A percentile compares a stretch with the other conserved stretches of the same genome.
Evolutionary conservation across 2,113 vertebrate species (phyloP).

Genomic region (Tricholaema leucomelas): DNA sequence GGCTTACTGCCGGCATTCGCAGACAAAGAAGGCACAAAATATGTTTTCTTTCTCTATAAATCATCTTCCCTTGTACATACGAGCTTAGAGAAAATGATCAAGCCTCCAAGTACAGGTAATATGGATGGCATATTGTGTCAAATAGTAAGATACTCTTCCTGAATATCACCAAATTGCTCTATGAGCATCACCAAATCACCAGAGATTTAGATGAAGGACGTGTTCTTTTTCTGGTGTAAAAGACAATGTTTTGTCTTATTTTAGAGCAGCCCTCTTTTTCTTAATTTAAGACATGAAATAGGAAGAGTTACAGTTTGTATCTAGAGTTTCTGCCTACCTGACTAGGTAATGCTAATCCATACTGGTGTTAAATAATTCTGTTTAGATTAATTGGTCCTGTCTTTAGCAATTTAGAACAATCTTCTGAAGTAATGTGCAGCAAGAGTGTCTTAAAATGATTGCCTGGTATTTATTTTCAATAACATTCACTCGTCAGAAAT

Average conservation of each 20-base stretch:
- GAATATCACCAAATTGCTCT: neutral
- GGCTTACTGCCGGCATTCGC: slow-evolving; percentile 27
- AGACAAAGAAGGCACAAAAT: neutral
- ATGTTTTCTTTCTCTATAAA: neutral
- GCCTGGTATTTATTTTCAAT: slow-evolving; percentile 47
- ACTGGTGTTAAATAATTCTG: slow-evolving; percentile 16
- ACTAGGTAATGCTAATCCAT: neutral
- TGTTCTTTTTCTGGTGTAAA: neutral
- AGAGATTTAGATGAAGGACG: neutral
- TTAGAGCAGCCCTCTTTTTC: neutral
- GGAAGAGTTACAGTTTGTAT: neutral
- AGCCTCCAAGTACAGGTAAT: neutral
- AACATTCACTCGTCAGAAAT: slow-evolving; percentile 59
- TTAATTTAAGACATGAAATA: neutral
- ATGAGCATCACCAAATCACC: neutral
- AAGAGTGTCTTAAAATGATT: slow-evolving; percentile 65
- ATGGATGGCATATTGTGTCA: neutral
- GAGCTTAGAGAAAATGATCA: neutral
- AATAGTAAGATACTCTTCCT: neutral
- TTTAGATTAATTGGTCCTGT: slow-evolving; percentile 52
- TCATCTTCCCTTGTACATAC: neutral
- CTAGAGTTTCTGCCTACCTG: neutral
- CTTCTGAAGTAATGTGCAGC: slow-evolving; percentile 40
- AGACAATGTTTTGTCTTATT: neutral
- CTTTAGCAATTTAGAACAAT: slow-evolving; percentile 58